Evolutionary conservation across 2,888 invertebrate genomes (phyloP).

Genomic region (Anaspis maculata): DNA sequence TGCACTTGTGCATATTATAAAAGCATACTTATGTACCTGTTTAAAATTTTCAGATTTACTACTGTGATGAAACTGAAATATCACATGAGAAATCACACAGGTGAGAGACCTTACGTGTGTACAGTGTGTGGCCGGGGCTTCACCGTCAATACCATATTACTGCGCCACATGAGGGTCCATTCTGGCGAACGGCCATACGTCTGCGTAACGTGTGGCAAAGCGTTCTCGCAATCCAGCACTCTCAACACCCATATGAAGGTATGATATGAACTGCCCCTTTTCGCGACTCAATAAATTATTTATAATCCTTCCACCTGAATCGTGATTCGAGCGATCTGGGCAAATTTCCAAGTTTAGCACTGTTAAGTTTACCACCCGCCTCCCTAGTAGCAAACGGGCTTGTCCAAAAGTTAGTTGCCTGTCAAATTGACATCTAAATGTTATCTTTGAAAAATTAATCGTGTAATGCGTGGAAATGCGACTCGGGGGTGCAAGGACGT

Average conservation of each 20-base stretch:
- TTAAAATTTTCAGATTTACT: slow-evolving; percentile 37
- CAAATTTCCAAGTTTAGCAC: too few species aligned
- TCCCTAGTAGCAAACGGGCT: too few species aligned
- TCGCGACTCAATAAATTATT: neutral
- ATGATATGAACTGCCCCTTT: slow-evolving; percentile 10
- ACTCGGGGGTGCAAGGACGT: too few species aligned
- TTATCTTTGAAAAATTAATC: too few species aligned
- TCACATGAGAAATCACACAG: slow-evolving; percentile 43
- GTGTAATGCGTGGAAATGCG: too few species aligned
- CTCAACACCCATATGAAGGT: slow-evolving; percentile 44
- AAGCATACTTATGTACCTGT: too few species aligned
- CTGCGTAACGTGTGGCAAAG: slow-evolving; percentile 42
- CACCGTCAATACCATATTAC: slow-evolving; percentile 41
- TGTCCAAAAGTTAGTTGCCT: too few species aligned
- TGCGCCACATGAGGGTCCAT: slow-evolving; percentile 42
- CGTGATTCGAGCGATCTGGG: too few species aligned
- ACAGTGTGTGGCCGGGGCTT: slow-evolving; percentile 41
- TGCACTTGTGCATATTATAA: too few species aligned
- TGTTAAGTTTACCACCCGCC: too few species aligned
- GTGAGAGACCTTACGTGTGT: slow-evolving; percentile 42
- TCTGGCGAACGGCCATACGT: slow-evolving; percentile 43
- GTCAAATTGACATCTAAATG: too few species aligned
- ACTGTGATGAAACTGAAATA: slow-evolving; percentile 44
- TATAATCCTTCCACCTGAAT: too few species aligned
- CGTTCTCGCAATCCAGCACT: slow-evolving; percentile 42